Base-by-base conservation (phyloP, 2,113 vertebrate genomes). In the Gopherus flavomarginatus region DNA sequence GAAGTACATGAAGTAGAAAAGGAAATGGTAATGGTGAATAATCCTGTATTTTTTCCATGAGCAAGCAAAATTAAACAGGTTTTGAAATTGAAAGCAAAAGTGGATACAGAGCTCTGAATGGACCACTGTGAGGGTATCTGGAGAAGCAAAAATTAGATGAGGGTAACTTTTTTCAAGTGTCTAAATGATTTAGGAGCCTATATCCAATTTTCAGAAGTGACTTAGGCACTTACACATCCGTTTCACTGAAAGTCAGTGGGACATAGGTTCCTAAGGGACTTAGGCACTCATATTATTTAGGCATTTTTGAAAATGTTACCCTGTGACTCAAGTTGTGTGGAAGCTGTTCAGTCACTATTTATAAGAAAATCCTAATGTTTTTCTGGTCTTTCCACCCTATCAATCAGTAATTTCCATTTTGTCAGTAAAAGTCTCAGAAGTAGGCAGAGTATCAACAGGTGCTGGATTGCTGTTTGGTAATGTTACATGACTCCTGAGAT, bases 231-330 rank as follows among this genome's bases (percentile, higher is more conserved):
- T 95, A 93, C 13, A 57, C 56, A 72, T n/a, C 0, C 59, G 27
- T 88, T 22, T 53, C 14, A 93, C 93, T 96, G 93, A 87, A 93
- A 90, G 50, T 8, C 31, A 49, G 13, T 65, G 31, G 78, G 50
- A n/a, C 49, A 95, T 97, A 97, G 85, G 91, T 96, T 86, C 57
- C 79, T 9, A 95, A 93, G 86, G 78, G 44, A 54, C 57, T 97
- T 93, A 79, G 92, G 79, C 86, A 94, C 96, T 86, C 88, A 69
- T 92, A 92, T 94, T 89, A 91, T 80, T 95, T 92, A 17, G 92
- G 82, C 65, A 21, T 88, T 95, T 91, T 88, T 47, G 5, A 87
- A 92, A 96, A 89, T 84, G 96, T 96, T 96, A 50, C 91, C 5
- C 82, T 93, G 16, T 80, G 75, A 82, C 88, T 96, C 59, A 84